Percentiles rank a stretch among this genome's conserved stretches.
Conservation (phyloP, 2,113 vertebrate species). For the Antechinus flavipes region DNA sequence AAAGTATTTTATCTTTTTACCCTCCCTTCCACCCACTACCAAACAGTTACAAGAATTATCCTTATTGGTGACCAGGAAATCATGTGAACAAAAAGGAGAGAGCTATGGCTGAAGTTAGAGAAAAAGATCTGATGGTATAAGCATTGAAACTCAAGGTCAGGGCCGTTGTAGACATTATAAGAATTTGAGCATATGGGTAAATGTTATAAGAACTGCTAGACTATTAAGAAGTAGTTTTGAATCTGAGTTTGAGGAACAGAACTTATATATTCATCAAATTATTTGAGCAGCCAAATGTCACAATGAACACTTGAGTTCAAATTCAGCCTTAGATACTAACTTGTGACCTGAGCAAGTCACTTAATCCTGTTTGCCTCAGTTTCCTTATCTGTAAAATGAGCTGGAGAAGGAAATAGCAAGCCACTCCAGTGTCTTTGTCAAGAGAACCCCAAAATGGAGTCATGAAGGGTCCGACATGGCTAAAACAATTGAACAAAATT, state of each 20-base stretch:
- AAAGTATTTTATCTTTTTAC: background rate
- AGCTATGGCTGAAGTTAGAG: background rate
- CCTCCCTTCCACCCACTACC: background rate
- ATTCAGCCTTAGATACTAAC: background rate
- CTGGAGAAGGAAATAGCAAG: background rate
- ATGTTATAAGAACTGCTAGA: background rate
- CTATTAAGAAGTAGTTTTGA: background rate
- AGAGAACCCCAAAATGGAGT: background rate
- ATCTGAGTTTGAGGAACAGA: background rate
- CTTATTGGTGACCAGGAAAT: background rate
- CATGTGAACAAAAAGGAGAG: background rate
- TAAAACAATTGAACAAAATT: background rate
- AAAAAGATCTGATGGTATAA: background rate
- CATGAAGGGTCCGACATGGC: background rate
- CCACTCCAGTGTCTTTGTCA: background rate
- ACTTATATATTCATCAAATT: background rate
- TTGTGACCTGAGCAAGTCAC: background rate
- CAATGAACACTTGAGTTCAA: background rate
- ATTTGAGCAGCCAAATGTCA: background rate
- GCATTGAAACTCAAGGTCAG: background rate
- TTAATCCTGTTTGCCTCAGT: background rate
- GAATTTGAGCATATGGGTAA: background rate
- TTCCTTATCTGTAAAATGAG: background rate
- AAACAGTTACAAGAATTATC: background rate
- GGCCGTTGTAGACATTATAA: background rate